These are phyloP conservation scores for Himalopsyche japonica DNA, from an alignment of 2,888 invertebrate genomes.

Conservation along the genomic window DNA sequence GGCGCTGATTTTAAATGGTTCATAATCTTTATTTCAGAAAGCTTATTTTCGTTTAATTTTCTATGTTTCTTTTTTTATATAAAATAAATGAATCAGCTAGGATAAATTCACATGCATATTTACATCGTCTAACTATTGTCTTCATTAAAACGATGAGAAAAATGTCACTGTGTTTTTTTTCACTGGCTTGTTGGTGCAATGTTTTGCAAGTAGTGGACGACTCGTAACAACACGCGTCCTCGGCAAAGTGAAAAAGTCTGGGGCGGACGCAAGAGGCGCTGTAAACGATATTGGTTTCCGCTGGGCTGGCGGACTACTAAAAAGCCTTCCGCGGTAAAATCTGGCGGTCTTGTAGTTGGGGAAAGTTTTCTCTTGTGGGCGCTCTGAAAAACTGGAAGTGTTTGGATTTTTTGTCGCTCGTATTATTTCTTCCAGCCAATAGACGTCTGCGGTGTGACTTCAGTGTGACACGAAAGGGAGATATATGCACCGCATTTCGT, in stretches of 20 bases:
- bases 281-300: constrained; percentile 24
- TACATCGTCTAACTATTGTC: too few species aligned
- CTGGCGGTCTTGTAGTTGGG: background rate
- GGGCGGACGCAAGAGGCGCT: constrained; percentile 3
- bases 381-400: background rate
- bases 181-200: background rate
- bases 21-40: too few species aligned
- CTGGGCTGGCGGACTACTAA: background rate
- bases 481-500: too few species aligned
- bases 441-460: background rate
- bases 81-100: too few species aligned
- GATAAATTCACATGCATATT: too few species aligned
- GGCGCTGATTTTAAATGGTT: too few species aligned
- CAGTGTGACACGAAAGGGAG: too few species aligned
- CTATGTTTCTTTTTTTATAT: too few species aligned
- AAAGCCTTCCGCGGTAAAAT: background rate
- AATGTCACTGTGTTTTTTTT: too few species aligned
- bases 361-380: background rate
- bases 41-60: too few species aligned
- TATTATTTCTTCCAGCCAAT: background rate
- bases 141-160: too few species aligned
- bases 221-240: background rate
- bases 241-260: background rate
- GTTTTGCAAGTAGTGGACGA: background rate
- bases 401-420: background rate